Evolutionary conservation across 37 sponge, comb jelly and placozoan species (phyloP), one percentile per base, ranked within the genome.

Genomic region (Diacarnus erythraeanus): DNA sequence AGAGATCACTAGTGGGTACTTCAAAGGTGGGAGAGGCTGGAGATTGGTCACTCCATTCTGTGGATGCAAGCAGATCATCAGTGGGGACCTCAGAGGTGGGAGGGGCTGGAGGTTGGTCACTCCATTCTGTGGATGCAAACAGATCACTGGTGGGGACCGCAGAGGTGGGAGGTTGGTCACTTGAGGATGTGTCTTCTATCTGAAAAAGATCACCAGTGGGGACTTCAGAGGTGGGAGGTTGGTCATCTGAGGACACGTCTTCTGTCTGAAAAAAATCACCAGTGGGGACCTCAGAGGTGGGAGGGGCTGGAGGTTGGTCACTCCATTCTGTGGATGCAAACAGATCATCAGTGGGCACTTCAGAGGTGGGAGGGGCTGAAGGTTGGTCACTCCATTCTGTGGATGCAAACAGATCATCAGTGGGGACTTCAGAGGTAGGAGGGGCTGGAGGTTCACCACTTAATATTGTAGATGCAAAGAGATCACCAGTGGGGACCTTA

Each of bases 341-440:
- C 6, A 61, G 64, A 61, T 61, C 64, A 61, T 27, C 21, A 20
- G 64, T 61, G 64, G 64, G 64, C 8, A 61, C 64, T 15, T 61
- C 64, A 5, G 51, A 47, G 10, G 9, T 23, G 20, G 64, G 64
- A 23, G 64, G 64, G 25, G n/a, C n/a, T n/a, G 51, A 47, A n/a
- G n/a, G n/a, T 47, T 47, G 51, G 10, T 47, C 51, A 15, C 51
- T 47, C 51, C 12, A 6, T 15, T 12, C 51, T 15, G 10, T 47
- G 12, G 51, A 12, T 47, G 51, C 51, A 47, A 61, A 61, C 6
- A 61, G 64, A 61, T 61, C 64, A 61, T 27, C 21, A 20, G 64
- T 61, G 64, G 64, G 64, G 5, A 61, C 64, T 15, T 61, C 64
- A 5, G 51, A 47, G 10, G 9, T 23, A 61, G 64, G 64, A 23